Percentiles rank a stretch among this genome's conserved stretches.
These are phyloP conservation scores for Perognathus longimembris DNA, from an alignment of 2,113 vertebrate genomes.

Conservation along the genomic window DNA sequence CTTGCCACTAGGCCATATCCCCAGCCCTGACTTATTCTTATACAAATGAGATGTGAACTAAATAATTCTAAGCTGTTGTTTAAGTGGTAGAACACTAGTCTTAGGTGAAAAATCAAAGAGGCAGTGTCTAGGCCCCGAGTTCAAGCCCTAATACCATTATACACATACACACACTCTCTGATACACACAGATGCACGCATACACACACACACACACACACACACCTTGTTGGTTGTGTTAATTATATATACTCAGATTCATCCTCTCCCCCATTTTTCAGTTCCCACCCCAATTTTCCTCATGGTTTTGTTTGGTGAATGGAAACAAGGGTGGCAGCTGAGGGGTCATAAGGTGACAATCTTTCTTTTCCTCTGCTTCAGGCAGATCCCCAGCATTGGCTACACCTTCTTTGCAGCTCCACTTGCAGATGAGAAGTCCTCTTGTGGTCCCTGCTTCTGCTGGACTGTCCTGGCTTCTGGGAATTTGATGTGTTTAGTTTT, in stretches of 20 bases:
- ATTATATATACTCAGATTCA: constrained; percentile 2
- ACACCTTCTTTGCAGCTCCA: background rate
- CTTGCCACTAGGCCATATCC: background rate
- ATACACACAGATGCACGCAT: too few species aligned
- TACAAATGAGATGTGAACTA: constrained; percentile 6
- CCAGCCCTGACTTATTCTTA: background rate
- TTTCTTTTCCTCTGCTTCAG: background rate
- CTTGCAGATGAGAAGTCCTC: background rate
- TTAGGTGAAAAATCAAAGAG: too few species aligned
- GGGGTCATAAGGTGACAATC: background rate
- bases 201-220: too few species aligned
- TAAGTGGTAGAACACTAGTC: too few species aligned
- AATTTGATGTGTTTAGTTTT: too few species aligned
- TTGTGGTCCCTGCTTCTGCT: background rate
- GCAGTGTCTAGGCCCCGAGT: too few species aligned
- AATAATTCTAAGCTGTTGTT: background rate
- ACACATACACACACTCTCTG: too few species aligned
- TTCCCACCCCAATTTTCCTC: constrained; percentile 15
- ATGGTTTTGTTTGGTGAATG: constrained; percentile 29
- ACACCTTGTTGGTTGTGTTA: background rate
- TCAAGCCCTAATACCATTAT: too few species aligned
- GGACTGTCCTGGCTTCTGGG: background rate
- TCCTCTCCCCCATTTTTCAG: constrained; percentile 5
- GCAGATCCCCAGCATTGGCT: background rate
- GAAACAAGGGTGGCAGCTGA: background rate